These are phyloP conservation scores for Sander vitreus DNA, from an alignment of 2,113 vertebrate genomes.

Conservation along the genomic window DNA sequence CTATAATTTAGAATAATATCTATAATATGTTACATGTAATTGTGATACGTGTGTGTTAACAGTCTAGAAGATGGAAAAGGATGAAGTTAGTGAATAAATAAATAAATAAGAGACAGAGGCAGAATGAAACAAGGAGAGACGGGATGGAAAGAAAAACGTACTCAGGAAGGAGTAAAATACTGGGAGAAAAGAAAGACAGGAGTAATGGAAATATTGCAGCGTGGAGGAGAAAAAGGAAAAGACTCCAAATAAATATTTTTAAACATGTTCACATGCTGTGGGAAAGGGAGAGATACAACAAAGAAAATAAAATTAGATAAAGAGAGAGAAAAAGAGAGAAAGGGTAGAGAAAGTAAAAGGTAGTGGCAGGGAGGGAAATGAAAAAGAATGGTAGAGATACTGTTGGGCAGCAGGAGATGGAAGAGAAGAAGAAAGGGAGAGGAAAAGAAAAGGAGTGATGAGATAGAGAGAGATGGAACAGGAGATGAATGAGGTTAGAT, in stretches of 20 bases:
- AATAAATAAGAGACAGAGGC: background rate
- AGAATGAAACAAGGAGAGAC: background rate
- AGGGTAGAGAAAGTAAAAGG: background rate
- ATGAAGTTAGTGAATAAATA: too few relatives aligned
- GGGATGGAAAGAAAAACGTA: background rate
- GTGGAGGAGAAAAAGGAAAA: background rate
- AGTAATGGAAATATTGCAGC: background rate
- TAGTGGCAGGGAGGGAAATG: background rate
- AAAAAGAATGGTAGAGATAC: background rate
- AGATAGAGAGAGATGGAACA: slow-evolving; percentile 23
- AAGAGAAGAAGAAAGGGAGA: background rate
- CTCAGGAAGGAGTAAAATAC: background rate
- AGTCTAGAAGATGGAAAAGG: background rate
- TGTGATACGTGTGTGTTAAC: background rate
- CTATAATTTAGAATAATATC: background rate
- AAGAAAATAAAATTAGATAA: background rate
- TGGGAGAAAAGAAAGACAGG: background rate
- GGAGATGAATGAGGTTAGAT: slow-evolving; percentile 57
- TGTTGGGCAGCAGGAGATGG: background rate
- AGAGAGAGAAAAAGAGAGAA: background rate
- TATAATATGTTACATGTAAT: background rate
- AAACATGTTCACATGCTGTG: background rate
- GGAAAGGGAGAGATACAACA: slow-evolving; percentile 1
- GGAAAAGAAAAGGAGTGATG: background rate
- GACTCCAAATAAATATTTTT: background rate